These are phyloP conservation scores for Danio tinwini DNA, from an alignment of 2,797 vertebrate species.

Conservation along the genomic window DNA sequence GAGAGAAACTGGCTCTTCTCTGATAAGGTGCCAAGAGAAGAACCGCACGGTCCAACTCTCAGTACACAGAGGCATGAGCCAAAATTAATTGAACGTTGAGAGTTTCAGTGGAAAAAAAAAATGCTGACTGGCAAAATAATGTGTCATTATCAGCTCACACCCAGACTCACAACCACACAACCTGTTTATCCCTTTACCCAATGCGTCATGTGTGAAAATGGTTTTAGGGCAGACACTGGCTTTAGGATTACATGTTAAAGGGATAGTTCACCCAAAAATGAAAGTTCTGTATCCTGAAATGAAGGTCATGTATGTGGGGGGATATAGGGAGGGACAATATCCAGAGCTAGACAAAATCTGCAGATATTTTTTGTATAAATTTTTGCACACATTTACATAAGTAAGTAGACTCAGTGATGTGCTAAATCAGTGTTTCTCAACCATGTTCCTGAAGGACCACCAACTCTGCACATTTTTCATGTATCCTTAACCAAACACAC, in stretches of 20 bases:
- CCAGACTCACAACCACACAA: constrained; percentile 32
- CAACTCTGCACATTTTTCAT: no score
- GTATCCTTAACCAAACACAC: no score
- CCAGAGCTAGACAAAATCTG: no score
- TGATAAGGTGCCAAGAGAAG: constrained; percentile 53
- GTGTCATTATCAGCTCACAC: constrained; percentile 51
- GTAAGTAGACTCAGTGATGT: no score
- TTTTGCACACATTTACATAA: no score
- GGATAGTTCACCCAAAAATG: constrained; percentile 4
- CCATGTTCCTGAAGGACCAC: no score
- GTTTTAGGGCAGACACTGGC: neutral
- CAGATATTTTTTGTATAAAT: no score
- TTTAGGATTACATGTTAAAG: constrained; percentile 28
- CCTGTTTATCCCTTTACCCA: constrained; percentile 36
- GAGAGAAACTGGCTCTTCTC: constrained; percentile 49
- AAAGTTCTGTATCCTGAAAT: neutral
- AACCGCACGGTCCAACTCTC: constrained; percentile 34
- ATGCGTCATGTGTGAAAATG: constrained; percentile 35
- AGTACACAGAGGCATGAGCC: constrained; percentile 44
- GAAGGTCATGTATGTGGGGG: neutral
- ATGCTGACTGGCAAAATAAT: constrained; percentile 56
- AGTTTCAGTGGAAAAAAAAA: constrained; percentile 48
- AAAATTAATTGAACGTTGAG: constrained; percentile 58
- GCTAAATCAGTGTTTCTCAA: no score
- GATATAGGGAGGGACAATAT: no score